These are phyloP conservation scores for Austrolebias charrua DNA, from an alignment of 2,797 vertebrate genomes.

Conservation along the genomic window DNA sequence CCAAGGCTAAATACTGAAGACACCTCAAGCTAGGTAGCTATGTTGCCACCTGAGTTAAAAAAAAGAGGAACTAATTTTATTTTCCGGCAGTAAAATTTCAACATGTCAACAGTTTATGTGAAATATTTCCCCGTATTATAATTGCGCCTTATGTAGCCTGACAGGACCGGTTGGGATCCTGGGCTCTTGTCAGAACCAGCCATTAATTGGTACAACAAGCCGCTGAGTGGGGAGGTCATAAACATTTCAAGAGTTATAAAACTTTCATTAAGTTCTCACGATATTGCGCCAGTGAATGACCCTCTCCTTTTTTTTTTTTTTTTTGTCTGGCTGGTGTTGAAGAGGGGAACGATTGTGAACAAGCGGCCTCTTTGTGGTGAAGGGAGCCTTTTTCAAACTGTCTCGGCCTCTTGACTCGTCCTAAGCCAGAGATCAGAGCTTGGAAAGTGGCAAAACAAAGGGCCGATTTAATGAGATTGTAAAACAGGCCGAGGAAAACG, in stretches of 20 bases:
- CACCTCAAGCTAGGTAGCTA: slow-evolving; percentile 22
- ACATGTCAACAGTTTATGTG: background rate
- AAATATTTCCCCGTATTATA: slow-evolving; percentile 7
- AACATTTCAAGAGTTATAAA: slow-evolving; percentile 90
- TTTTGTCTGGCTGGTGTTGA: slow-evolving; percentile 68
- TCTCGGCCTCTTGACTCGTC: slow-evolving; percentile 85
- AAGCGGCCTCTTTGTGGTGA: slow-evolving; percentile 81
- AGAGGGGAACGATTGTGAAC: slow-evolving; percentile 75
- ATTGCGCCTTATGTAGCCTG: slow-evolving; percentile 3
- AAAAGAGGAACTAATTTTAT: too few species aligned
- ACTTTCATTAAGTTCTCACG: slow-evolving; percentile 91
- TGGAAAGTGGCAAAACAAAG: slow-evolving; percentile 87
- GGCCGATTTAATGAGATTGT: slow-evolving; percentile 86
- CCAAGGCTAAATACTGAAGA: slow-evolving; percentile 26
- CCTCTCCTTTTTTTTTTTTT: slow-evolving; percentile 53
- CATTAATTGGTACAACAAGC: slow-evolving; percentile 82
- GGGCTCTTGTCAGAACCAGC: slow-evolving; percentile 59
- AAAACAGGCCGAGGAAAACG: slow-evolving; percentile 78
- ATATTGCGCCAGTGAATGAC: slow-evolving; percentile 82
- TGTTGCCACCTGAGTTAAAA: too few species aligned
- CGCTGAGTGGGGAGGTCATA: slow-evolving; percentile 84
- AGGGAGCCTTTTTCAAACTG: slow-evolving; percentile 83
- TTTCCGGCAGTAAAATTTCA: background rate
- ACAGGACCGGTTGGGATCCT: slow-evolving; percentile 48
- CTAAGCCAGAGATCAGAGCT: slow-evolving; percentile 87